A percentile compares a stretch with the other conserved stretches of the same genome.
phyloP scores from a whole-genome alignment of 2,797 vertebrate genomes.

The Coendou prehensilis region DNA sequence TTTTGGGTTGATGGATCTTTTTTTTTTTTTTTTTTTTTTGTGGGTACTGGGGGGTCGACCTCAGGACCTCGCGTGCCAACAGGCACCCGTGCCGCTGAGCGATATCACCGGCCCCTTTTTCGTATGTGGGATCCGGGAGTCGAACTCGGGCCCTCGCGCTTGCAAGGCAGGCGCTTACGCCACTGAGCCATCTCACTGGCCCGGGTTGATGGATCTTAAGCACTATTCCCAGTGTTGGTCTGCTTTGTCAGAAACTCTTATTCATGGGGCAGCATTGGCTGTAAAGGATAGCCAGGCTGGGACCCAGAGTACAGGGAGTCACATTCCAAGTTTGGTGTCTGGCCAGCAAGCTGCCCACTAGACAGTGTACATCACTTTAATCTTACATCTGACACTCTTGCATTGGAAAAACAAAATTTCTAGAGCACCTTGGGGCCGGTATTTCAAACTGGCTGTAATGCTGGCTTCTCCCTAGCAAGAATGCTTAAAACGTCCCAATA shows the following conservation, averaged over 20 bases:
- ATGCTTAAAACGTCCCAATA: conserved; percentile 47
- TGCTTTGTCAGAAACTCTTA: neutral
- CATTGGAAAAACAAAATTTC: conserved; percentile 66
- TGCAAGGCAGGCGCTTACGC: too few relatives aligned
- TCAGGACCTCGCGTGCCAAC: too few relatives aligned
- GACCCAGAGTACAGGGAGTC: neutral
- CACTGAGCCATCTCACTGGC: too few relatives aligned
- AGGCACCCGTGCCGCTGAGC: too few relatives aligned
- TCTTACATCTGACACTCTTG: conserved; percentile 9
- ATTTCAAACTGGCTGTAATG: conserved; percentile 65
- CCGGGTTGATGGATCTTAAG: neutral
- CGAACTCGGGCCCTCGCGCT: too few relatives aligned
- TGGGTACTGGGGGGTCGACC: too few relatives aligned
- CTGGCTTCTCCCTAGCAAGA: conserved; percentile 32
- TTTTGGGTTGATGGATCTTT: neutral
- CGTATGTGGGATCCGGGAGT: too few relatives aligned
- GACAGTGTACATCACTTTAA: conserved; percentile 53
- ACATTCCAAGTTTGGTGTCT: neutral
- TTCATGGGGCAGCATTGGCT: neutral
- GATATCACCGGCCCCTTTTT: too few relatives aligned
- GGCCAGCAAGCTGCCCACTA: neutral
- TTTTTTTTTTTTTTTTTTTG: too few relatives aligned
- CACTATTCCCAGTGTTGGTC: neutral
- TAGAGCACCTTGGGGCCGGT: conserved; percentile 58
- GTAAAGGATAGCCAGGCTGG: neutral